Evolutionary conservation across 2,797 vertebrate species (phyloP).

Genomic region (Danio tinwini): DNA sequence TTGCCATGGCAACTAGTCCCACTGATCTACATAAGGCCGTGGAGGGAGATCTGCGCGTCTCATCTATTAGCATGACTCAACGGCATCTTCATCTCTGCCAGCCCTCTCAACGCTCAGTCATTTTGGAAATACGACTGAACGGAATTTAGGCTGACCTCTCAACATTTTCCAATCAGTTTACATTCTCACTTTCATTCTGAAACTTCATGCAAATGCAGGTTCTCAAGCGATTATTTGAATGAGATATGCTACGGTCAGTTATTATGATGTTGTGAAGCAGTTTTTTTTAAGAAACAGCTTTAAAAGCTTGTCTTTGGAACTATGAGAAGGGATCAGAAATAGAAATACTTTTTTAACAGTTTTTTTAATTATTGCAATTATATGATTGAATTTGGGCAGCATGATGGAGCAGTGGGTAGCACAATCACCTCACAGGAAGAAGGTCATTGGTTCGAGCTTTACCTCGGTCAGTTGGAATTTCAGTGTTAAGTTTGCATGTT

Average conservation of each 20-base stretch:
- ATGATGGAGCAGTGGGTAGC: too few species aligned
- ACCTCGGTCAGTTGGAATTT: too few species aligned
- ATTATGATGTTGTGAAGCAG: background rate
- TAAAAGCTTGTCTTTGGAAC: background rate
- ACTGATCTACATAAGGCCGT: slow-evolving; percentile 68
- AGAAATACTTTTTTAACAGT: too few species aligned
- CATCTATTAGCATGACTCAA: slow-evolving; percentile 66
- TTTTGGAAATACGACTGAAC: slow-evolving; percentile 49
- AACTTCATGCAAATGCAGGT: background rate
- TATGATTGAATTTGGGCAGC: too few species aligned
- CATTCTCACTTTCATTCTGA: background rate
- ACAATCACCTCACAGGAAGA: too few species aligned
- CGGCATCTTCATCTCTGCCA: slow-evolving; percentile 58
- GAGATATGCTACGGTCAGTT: background rate
- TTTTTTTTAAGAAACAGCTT: background rate
- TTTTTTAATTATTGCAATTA: too few species aligned
- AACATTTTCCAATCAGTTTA: background rate
- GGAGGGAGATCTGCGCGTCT: slow-evolving; percentile 65
- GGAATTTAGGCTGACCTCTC: slow-evolving; percentile 45
- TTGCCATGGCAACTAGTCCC: slow-evolving; percentile 69
- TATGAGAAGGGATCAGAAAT: too few species aligned
- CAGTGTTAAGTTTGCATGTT: too few species aligned
- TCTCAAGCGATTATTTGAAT: background rate
- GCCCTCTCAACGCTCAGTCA: slow-evolving; percentile 41
- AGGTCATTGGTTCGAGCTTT: too few species aligned